Evolutionary conservation across 2,888 invertebrate genomes (phyloP).

Genomic region (Thereva nobilitata): DNA sequence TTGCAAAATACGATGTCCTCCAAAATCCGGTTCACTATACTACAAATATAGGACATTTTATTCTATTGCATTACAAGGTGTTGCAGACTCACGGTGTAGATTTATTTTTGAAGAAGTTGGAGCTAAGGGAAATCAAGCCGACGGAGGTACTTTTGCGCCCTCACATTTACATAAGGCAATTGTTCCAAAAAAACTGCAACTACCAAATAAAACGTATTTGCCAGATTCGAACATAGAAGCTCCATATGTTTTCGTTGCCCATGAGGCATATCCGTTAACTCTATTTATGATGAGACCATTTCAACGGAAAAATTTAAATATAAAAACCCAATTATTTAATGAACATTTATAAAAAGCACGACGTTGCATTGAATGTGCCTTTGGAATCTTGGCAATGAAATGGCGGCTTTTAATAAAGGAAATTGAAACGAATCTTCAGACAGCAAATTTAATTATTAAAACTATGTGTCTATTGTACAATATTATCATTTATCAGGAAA

Average conservation of each 20-base stretch:
- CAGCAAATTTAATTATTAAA: too few relatives aligned
- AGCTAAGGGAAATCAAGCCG: conserved; percentile 16
- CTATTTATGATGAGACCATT: conserved; percentile 9
- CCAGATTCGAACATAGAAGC: conserved; percentile 3
- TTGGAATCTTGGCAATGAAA: conserved; percentile 27
- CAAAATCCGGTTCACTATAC: conserved; percentile 14
- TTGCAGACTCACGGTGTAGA: conserved; percentile 18
- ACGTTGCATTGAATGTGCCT: conserved; percentile 23
- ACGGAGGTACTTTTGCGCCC: conserved; percentile 26
- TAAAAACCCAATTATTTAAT: conserved; percentile 11
- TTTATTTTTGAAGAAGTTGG: conserved; percentile 27
- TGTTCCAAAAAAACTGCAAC: conserved; percentile 10
- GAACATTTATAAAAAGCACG: conserved; percentile 21
- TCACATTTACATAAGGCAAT: conserved; percentile 28
- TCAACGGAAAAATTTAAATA: background rate
- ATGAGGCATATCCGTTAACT: conserved; percentile 11
- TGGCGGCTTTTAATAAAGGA: too few relatives aligned
- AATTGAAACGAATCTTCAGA: too few relatives aligned
- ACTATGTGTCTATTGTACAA: conserved; percentile 13
- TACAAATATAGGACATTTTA: conserved; percentile 20
- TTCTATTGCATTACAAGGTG: conserved; percentile 26
- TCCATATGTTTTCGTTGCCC: conserved; percentile 16
- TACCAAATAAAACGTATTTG: conserved; percentile 24
- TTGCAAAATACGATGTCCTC: conserved; percentile 25
- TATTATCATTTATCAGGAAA: conserved; percentile 4